Evolutionary conservation across 2,113 vertebrate species (phyloP).

Genomic region (Riparia riparia): DNA sequence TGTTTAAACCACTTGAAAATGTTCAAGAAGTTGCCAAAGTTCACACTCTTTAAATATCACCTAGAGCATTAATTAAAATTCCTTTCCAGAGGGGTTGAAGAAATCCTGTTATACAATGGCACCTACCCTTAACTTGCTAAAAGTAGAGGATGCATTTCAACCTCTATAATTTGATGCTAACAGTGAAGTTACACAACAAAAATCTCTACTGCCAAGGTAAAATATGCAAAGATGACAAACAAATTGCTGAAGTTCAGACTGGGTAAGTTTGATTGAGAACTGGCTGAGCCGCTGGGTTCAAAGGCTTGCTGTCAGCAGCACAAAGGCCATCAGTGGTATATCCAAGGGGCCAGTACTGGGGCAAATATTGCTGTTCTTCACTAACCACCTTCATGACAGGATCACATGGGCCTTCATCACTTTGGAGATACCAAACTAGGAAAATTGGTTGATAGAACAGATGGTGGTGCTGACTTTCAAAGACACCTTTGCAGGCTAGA

Average conservation of each 20-base stretch:
- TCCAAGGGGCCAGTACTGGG: background rate
- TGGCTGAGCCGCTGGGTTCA: background rate
- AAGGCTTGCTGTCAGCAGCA: background rate
- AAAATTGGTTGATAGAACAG: fast-evolving
- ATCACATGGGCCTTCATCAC: fast-evolving
- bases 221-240: background rate
- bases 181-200: background rate
- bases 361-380: background rate
- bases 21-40: background rate
- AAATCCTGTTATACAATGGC: background rate
- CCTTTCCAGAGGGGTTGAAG: background rate
- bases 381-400: fast-evolving
- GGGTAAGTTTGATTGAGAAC: fast-evolving
- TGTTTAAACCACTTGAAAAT: background rate
- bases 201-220: background rate
- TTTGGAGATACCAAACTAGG: background rate
- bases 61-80: constrained; percentile 31
- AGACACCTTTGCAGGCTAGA: background rate
- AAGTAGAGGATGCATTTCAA: background rate
- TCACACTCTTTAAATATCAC: constrained; percentile 33
- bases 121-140: background rate
- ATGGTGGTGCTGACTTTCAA: background rate
- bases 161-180: background rate
- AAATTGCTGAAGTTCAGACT: background rate
- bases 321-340: background rate